Conservation (phyloP, 2,113 vertebrate species). For the Taurulus bubalis region DNA sequence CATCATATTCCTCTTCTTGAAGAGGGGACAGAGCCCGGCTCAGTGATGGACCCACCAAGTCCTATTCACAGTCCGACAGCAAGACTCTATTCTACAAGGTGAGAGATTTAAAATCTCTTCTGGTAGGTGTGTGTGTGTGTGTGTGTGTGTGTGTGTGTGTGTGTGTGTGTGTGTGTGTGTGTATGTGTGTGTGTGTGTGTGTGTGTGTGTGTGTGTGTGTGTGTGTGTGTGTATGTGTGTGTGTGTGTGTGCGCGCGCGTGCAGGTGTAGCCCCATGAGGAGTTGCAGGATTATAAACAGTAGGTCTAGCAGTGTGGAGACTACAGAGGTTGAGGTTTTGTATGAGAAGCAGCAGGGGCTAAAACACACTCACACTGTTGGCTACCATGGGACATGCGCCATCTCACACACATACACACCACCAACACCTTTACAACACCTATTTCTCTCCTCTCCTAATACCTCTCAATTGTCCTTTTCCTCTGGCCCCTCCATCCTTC, state of each 20-base stretch:
- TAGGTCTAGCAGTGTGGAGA: conserved; percentile 53
- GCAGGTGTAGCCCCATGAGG: conserved; percentile 63
- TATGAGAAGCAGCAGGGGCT: conserved; percentile 75
- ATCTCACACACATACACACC: conserved; percentile 56
- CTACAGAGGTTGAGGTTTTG: conserved; percentile 73
- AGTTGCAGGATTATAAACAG: conserved; percentile 66
- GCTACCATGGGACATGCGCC: conserved; percentile 66
- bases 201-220: conserved; percentile 25
- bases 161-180: conserved; percentile 32
- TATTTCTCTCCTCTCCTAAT: conserved; percentile 73
- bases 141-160: conserved; percentile 33
- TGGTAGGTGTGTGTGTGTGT: conserved; percentile 15
- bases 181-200: conserved; percentile 23
- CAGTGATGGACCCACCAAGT: conserved; percentile 64
- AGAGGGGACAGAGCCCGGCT: conserved; percentile 58
- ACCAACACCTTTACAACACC: conserved; percentile 74
- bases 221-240: conserved; percentile 26
- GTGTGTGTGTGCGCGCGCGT: conserved; percentile 31
- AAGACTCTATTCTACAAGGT: conserved; percentile 62
- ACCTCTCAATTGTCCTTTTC: conserved; percentile 68
- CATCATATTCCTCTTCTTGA: conserved; percentile 78
- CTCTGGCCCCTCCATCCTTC: conserved; percentile 61
- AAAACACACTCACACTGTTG: conserved; percentile 75
- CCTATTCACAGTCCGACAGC: conserved; percentile 35
- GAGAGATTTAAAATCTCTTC: conserved; percentile 67